These are phyloP conservation scores for Venustoraphidia nigricollis DNA, from an alignment of 2,888 invertebrate genomes.

Conservation along the genomic window DNA sequence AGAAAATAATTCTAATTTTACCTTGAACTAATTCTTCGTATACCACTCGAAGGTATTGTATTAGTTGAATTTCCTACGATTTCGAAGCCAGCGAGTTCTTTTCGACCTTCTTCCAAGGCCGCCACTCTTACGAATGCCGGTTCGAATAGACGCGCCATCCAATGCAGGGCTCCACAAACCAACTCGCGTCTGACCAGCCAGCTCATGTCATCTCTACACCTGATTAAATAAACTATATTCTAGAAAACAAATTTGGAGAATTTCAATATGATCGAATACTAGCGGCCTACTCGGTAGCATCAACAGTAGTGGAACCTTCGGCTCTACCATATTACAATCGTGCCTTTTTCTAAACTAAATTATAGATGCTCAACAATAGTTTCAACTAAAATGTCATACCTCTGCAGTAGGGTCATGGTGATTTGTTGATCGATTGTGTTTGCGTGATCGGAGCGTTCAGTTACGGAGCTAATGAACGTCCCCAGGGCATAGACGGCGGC, in stretches of 20 bases:
- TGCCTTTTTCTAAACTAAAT: too few species aligned
- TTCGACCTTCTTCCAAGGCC: conserved; percentile 40
- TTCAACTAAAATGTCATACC: neutral
- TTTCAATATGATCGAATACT: neutral
- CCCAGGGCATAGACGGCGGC: conserved; percentile 91
- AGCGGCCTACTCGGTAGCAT: too few species aligned
- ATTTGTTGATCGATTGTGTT: conserved; percentile 88
- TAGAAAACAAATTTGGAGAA: neutral
- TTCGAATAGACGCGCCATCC: conserved; percentile 76
- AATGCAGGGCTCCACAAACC: conserved; percentile 63
- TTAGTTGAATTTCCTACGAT: neutral
- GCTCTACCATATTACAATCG: too few species aligned
- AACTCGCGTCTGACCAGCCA: conserved; percentile 78
- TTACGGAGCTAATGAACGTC: conserved; percentile 75
- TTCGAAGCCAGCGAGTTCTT: conserved; percentile 21
- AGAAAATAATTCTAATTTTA: neutral
- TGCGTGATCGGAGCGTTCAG: conserved; percentile 79
- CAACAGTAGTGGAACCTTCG: too few species aligned
- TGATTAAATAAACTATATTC: neutral
- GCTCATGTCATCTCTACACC: conserved; percentile 50
- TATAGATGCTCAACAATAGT: neutral
- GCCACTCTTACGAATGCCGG: conserved; percentile 71
- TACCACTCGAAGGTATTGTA: conserved; percentile 21
- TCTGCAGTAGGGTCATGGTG: conserved; percentile 61
- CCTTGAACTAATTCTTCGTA: conserved; percentile 26